Conservation (phyloP, 1,140 invertebrate genomes). For the Bursaphelenchus mucronatus region DNA sequence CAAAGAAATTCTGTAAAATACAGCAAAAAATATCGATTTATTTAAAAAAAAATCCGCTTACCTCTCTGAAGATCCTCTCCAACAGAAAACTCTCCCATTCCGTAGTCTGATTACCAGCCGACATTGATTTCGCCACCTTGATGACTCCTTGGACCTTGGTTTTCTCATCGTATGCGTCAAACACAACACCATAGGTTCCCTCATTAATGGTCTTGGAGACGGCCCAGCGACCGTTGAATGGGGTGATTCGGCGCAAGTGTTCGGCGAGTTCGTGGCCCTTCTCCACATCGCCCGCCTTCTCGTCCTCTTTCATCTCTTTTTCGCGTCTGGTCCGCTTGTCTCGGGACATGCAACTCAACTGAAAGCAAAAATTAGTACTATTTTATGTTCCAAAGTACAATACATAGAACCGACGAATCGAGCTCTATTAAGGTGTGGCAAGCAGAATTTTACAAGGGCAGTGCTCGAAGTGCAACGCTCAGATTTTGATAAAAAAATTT, state of each 20-base stretch:
- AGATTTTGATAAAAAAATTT: too few species aligned
- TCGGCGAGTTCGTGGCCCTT: slow-evolving; percentile 25
- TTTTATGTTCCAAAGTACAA: too few species aligned
- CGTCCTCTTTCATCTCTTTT: slow-evolving; percentile 11
- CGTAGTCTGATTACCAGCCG: slow-evolving; percentile 34
- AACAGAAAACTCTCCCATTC: slow-evolving; percentile 41
- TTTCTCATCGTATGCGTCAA: slow-evolving; percentile 30
- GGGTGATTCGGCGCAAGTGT: slow-evolving; percentile 28
- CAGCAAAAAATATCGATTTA: too few species aligned
- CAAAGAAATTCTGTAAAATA: too few species aligned
- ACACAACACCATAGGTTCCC: slow-evolving; percentile 44
- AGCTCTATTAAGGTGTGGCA: too few species aligned
- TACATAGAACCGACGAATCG: too few species aligned
- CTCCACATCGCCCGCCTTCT: background rate
- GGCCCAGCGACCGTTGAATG: slow-evolving; percentile 39
- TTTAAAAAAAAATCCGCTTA: background rate
- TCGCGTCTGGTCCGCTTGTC: slow-evolving; percentile 17
- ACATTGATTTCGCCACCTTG: slow-evolving; percentile 32
- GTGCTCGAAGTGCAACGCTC: background rate
- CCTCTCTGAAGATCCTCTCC: slow-evolving; percentile 28
- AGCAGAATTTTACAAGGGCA: too few species aligned
- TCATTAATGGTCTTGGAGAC: slow-evolving; percentile 39
- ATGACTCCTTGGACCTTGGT: slow-evolving; percentile 32
- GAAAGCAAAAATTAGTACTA: background rate
- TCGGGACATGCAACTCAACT: slow-evolving; percentile 20